A percentile compares a stretch with the other conserved stretches of the same genome.
Conservation (phyloP, 2,888 invertebrate genomes). For the Ennomos fuscantarius region DNA sequence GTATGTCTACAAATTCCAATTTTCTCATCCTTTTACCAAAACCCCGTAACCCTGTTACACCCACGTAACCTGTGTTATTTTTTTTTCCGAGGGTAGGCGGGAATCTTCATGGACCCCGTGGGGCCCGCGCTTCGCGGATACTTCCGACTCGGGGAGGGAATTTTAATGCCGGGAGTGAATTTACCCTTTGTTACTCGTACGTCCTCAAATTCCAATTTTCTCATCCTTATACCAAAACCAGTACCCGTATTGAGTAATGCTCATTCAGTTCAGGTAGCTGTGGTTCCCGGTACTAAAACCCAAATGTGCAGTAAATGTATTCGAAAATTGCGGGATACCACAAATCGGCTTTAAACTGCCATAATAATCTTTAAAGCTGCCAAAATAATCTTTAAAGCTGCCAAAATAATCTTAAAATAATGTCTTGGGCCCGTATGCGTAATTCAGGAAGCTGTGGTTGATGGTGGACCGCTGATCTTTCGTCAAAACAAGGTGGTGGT, state of each 20-base stretch:
- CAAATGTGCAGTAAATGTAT: slow-evolving; percentile 23
- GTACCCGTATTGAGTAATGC: slow-evolving; percentile 30
- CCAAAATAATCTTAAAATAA: slow-evolving; percentile 40
- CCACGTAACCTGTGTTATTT: too few species aligned
- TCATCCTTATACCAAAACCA: background rate
- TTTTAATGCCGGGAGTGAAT: too few species aligned
- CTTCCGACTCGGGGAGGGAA: too few species aligned
- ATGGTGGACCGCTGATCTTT: slow-evolving; percentile 18
- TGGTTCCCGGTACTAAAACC: slow-evolving; percentile 11
- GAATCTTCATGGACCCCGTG: too few species aligned
- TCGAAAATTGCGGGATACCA: slow-evolving; percentile 46
- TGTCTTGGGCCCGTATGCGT: slow-evolving; percentile 65
- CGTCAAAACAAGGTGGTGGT: too few species aligned
- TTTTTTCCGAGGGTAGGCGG: too few species aligned
- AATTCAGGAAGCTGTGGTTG: slow-evolving; percentile 68
- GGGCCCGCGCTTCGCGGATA: too few species aligned
- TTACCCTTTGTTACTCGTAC: background rate
- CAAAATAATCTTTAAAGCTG: slow-evolving; percentile 34
- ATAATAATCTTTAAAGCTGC: slow-evolving; percentile 34
- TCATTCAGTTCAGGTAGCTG: slow-evolving; percentile 32
- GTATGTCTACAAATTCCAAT: background rate
- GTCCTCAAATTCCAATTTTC: background rate
- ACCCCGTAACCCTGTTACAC: too few species aligned
- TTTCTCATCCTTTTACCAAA: background rate
- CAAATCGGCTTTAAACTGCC: slow-evolving; percentile 31